These are phyloP conservation scores for Drosophila mayri DNA, from an alignment of 1,140 invertebrate species.

Conservation along the genomic window DNA sequence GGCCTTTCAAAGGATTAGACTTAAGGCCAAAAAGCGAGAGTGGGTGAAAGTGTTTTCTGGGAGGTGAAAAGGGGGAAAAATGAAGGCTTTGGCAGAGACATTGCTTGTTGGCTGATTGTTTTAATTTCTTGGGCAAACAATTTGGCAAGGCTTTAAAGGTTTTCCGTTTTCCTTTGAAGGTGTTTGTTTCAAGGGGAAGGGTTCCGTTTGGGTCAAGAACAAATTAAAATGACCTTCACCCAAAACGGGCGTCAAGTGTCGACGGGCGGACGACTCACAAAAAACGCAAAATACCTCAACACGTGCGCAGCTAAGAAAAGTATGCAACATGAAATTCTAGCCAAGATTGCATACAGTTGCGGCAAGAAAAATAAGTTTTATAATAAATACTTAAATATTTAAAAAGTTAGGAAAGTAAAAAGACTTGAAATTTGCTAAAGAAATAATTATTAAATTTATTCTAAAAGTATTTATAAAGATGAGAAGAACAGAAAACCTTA, in stretches of 20 bases:
- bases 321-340: slow-evolving; percentile 52
- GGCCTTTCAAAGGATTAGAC: slow-evolving; percentile 50
- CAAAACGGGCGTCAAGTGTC: slow-evolving; percentile 61
- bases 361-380: neutral
- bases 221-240: slow-evolving; percentile 74
- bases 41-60: slow-evolving; percentile 4
- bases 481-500: neutral
- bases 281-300: slow-evolving; percentile 55
- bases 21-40: slow-evolving; percentile 8
- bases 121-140: slow-evolving; percentile 53
- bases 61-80: neutral
- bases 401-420: neutral
- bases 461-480: neutral
- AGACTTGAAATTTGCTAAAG: neutral
- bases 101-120: slow-evolving; percentile 48
- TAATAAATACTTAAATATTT: neutral
- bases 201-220: slow-evolving; percentile 23
- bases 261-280: slow-evolving; percentile 45
- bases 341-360: neutral
- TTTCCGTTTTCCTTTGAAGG: slow-evolving; percentile 33
- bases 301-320: slow-evolving; percentile 59
- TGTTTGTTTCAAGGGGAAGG: slow-evolving; percentile 14
- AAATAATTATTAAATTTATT: neutral
- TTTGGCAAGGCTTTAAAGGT: slow-evolving; percentile 49
- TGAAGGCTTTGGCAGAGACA: slow-evolving; percentile 12